Evolutionary conservation across 2,888 invertebrate species (phyloP).

Genomic region (Bedellia somnulentella): DNA sequence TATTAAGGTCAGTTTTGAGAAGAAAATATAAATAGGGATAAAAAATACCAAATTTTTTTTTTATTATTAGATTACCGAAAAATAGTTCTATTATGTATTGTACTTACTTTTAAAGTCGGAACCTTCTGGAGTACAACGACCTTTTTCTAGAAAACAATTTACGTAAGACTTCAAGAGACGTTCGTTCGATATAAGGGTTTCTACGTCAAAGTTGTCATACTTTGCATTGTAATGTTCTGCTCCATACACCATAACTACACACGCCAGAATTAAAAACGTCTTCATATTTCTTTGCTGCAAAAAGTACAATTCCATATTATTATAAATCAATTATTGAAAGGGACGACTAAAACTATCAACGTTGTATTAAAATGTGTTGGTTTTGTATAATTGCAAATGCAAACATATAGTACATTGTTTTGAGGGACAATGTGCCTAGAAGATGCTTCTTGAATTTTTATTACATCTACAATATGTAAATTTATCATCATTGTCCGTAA

Average conservation of each 20-base stretch:
- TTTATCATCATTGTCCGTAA: no score
- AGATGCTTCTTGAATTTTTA: slow-evolving; percentile 26
- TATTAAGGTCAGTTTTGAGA: no score
- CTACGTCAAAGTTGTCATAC: slow-evolving; percentile 74
- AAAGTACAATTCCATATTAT: no score
- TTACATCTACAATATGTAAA: no score
- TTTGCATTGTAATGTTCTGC: slow-evolving; percentile 65
- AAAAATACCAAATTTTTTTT: no score
- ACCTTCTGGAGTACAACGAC: slow-evolving; percentile 72
- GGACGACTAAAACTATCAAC: no score
- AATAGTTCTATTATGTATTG: no score
- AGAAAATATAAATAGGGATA: no score
- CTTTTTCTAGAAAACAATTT: slow-evolving; percentile 69
- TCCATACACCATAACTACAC: slow-evolving; percentile 27
- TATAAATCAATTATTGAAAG: no score
- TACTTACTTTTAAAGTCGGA: slow-evolving; percentile 72
- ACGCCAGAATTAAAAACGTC: slow-evolving; percentile 26
- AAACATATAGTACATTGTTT: neutral
- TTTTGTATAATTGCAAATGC: no score
- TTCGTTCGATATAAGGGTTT: slow-evolving; percentile 68
- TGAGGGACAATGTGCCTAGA: slow-evolving; percentile 17
- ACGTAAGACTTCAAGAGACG: slow-evolving; percentile 71
- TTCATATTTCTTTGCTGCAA: slow-evolving; percentile 27
- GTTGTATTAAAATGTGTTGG: no score
- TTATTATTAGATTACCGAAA: no score